phyloP scores from a whole-genome alignment of 2,797 vertebrate species.

The Coilia nasus region DNA sequence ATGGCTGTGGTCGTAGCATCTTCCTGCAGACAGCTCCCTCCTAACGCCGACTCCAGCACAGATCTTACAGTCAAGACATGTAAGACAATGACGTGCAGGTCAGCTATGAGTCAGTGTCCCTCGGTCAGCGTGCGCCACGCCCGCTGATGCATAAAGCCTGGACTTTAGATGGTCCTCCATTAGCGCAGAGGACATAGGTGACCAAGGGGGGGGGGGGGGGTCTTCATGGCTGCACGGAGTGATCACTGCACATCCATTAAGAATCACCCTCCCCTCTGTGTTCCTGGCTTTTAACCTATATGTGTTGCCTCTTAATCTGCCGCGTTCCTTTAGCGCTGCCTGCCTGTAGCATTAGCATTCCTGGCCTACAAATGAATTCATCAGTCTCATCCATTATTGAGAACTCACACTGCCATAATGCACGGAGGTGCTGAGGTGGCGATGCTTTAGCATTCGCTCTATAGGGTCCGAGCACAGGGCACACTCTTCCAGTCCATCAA shows the following conservation, averaged over 20 bases:
- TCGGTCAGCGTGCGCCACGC: background rate
- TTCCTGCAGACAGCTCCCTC: background rate
- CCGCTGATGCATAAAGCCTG: background rate
- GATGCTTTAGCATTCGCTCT: conserved; percentile 8
- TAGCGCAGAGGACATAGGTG: background rate
- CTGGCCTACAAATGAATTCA: background rate
- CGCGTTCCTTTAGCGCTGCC: background rate
- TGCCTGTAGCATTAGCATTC: background rate
- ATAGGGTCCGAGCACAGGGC: background rate
- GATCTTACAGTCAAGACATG: background rate
- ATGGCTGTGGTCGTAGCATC: conserved; percentile 1
- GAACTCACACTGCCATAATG: background rate
- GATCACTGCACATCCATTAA: conserved; percentile 19
- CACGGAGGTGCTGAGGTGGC: background rate
- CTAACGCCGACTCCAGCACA: background rate
- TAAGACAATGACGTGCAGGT: background rate
- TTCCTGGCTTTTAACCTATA: conserved; percentile 11
- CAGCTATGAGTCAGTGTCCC: background rate
- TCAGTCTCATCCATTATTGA: conserved; percentile 17
- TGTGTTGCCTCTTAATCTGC: conserved; percentile 13
- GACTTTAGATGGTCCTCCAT: background rate
- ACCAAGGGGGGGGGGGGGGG: background rate
- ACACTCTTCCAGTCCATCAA: conserved; percentile 27
- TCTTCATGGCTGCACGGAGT: background rate
- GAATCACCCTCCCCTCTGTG: background rate